A percentile compares a stretch with the other conserved stretches of the same genome.
phyloP scores from a whole-genome alignment of 2,797 vertebrate genomes.

The Adelosebastes latens region DNA sequence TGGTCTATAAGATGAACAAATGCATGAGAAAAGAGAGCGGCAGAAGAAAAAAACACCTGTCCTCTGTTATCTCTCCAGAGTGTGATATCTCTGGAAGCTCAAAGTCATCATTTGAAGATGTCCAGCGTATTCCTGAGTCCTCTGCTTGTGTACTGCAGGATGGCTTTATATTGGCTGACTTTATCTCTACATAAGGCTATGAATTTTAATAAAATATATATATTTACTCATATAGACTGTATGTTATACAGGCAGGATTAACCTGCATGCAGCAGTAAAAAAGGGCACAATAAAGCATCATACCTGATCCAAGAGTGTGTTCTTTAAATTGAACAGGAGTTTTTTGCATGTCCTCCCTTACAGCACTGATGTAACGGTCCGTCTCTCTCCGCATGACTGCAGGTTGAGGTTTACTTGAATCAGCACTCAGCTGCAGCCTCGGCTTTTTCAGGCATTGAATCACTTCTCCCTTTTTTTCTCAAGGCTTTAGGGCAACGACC shows the following conservation, averaged over 20 bases:
- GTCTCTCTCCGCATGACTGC: constrained; percentile 2
- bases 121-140: background rate
- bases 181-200: constrained; percentile 5
- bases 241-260: background rate
- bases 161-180: background rate
- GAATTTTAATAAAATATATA: constrained; percentile 40
- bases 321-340: background rate
- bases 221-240: background rate
- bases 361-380: background rate
- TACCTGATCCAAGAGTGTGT: background rate
- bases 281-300: background rate
- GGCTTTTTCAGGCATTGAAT: constrained; percentile 10
- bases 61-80: constrained; percentile 58
- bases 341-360: background rate
- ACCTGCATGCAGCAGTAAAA: background rate
- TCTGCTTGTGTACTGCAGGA: background rate
- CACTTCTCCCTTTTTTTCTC: background rate
- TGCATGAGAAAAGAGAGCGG: constrained; percentile 10
- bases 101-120: constrained; percentile 54
- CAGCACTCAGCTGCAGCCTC: constrained; percentile 1
- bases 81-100: constrained; percentile 42
- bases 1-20: constrained; percentile 33
- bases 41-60: constrained; percentile 26
- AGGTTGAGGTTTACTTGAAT: constrained; percentile 28
- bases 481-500: background rate